These are phyloP conservation scores for Lepus europaeus DNA, from an alignment of 2,113 vertebrate genomes.

Conservation along the genomic window DNA sequence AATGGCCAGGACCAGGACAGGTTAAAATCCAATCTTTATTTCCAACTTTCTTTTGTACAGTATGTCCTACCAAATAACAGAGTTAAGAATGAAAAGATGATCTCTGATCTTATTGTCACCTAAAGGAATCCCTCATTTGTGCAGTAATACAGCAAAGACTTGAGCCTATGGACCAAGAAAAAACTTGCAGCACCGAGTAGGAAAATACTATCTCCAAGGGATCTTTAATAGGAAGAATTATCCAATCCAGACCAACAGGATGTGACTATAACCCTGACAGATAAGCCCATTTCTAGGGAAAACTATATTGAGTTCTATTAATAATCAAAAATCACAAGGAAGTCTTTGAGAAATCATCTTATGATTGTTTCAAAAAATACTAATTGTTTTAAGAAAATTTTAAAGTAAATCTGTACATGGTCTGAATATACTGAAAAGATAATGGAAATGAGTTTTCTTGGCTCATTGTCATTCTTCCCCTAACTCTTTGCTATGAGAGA, in stretches of 20 bases:
- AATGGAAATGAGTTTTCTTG: neutral
- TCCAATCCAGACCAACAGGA: neutral
- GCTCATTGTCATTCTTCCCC: neutral
- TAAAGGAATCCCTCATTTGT: neutral
- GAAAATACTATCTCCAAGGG: neutral
- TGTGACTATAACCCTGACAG: neutral
- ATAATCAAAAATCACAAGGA: neutral
- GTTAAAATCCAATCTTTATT: neutral
- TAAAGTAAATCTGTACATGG: neutral
- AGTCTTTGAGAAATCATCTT: neutral
- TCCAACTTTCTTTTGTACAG: neutral
- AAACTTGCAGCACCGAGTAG: neutral
- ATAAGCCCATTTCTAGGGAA: neutral
- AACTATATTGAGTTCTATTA: neutral
- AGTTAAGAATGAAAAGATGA: neutral
- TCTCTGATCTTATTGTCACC: fast-evolving
- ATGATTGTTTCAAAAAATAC: neutral
- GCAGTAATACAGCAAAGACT: neutral
- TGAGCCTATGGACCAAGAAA: neutral
- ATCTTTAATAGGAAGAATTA: neutral
- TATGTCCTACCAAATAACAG: neutral
- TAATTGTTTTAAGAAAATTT: neutral
- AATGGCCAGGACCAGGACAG: no score
- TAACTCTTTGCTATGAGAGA: neutral
- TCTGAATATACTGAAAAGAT: neutral